These are phyloP conservation scores for Ernsta delagoae DNA, from an alignment of 2,888 invertebrate genomes.

Conservation along the genomic window DNA sequence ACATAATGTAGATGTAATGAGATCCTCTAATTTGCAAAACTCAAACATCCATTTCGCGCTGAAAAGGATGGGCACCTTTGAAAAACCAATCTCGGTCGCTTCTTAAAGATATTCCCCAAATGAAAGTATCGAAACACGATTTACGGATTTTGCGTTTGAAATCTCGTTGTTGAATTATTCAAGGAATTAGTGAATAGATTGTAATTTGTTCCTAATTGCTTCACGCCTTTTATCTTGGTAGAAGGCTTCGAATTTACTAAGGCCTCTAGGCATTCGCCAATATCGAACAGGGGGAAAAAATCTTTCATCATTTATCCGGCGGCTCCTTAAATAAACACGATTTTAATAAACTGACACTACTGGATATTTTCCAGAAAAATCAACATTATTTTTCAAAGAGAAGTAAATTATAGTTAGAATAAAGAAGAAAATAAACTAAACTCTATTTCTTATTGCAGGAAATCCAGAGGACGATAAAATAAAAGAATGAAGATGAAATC, in stretches of 20 bases:
- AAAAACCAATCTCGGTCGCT: conserved; percentile 16
- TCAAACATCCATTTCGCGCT: conserved; percentile 18
- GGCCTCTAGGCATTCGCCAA: not conserved
- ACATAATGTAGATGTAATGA: conserved; percentile 12
- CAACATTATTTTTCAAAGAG: not conserved
- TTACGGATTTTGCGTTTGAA: conserved; percentile 1
- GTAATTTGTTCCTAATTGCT: not conserved
- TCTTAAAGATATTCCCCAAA: conserved; percentile 1
- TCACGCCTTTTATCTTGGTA: conserved; percentile 5
- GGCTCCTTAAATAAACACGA: no score
- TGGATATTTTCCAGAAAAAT: not conserved
- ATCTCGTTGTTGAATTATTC: conserved; percentile 29
- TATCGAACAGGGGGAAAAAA: no score
- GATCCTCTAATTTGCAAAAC: conserved; percentile 20
- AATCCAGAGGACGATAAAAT: not conserved
- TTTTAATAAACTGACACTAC: not conserved
- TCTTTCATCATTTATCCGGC: no score
- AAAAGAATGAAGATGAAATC: not conserved
- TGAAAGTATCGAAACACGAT: conserved; percentile 10
- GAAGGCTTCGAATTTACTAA: not conserved
- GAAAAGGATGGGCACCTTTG: conserved; percentile 24
- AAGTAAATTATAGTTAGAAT: not conserved
- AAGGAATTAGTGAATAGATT: not conserved
- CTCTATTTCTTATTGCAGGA: not conserved
- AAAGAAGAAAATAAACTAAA: not conserved